A percentile compares a stretch with the other conserved stretches of the same genome.
phyloP scores from a whole-genome alignment of 2,888 invertebrate species.

The Leucania comma region DNA sequence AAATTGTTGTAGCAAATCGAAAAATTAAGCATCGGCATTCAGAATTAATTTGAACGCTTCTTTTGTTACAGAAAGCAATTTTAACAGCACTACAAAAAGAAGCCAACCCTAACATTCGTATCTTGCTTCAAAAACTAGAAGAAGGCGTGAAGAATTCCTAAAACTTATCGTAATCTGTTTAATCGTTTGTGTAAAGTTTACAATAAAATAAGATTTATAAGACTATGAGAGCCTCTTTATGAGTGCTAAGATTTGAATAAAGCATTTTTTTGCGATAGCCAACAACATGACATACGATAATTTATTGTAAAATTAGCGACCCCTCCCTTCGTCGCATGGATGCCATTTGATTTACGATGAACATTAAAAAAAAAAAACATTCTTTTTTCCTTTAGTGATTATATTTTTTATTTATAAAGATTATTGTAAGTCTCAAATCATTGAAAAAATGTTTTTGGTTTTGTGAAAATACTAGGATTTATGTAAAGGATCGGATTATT shows the following conservation, averaged over 20 bases:
- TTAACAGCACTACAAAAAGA: slow-evolving; percentile 75
- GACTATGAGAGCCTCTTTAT: slow-evolving; percentile 9
- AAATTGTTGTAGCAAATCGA: neutral
- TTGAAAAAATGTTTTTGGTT: no score
- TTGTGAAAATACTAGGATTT: no score
- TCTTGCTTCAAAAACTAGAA: slow-evolving; percentile 76
- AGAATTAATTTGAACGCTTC: slow-evolving; percentile 6
- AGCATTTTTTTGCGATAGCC: slow-evolving; percentile 13
- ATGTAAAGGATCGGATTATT: no score
- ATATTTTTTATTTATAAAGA: no score
- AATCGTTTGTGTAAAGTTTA: slow-evolving; percentile 8
- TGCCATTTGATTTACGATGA: no score
- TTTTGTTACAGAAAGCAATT: slow-evolving; percentile 81
- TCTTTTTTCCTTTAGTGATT: no score
- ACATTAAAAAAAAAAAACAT: no score
- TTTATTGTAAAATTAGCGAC: neutral
- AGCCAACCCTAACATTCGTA: slow-evolving; percentile 68
- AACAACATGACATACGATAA: neutral
- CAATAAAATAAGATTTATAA: neutral
- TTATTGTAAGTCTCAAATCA: no score
- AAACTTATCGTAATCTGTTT: slow-evolving; percentile 23
- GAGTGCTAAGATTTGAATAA: slow-evolving; percentile 24
- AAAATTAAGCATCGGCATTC: neutral
- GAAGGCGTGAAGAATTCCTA: slow-evolving; percentile 58
- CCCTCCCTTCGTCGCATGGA: no score